Conservation (phyloP, 2,113 vertebrate genomes). For the Galeopterus variegatus region DNA sequence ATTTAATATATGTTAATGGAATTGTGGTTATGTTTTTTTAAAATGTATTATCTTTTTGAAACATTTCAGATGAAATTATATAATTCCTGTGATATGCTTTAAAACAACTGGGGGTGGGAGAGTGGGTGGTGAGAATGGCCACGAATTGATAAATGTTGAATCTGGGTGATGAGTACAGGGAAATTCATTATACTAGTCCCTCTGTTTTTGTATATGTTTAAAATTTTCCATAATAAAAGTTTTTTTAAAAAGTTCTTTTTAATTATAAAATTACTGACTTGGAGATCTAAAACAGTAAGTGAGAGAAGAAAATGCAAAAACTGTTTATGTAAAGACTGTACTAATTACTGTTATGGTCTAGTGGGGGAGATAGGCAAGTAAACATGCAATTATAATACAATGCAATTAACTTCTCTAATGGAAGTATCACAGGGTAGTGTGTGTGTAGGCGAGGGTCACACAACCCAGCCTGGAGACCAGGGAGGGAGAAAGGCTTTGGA, state of each 20-base stretch:
- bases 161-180: not conserved
- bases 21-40: not conserved
- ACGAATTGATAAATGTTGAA: not conserved
- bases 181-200: not conserved
- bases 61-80: not conserved
- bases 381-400: conserved; percentile 13
- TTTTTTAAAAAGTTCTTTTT: not conserved
- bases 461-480: not conserved
- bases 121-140: not conserved
- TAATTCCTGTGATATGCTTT: not conserved
- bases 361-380: not conserved
- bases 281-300: not conserved
- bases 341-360: conserved; percentile 14
- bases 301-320: conserved; percentile 28
- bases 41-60: not conserved
- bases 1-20: not conserved
- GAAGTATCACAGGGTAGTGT: not conserved
- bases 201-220: not conserved
- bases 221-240: not conserved
- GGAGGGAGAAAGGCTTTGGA: not conserved
- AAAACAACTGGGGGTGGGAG: not conserved
- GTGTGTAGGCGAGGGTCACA: not conserved
- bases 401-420: not conserved
- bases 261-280: not conserved
- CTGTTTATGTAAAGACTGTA: conserved; percentile 1